phyloP scores from a whole-genome alignment of 2,113 vertebrate species.

The Lepus europaeus region DNA sequence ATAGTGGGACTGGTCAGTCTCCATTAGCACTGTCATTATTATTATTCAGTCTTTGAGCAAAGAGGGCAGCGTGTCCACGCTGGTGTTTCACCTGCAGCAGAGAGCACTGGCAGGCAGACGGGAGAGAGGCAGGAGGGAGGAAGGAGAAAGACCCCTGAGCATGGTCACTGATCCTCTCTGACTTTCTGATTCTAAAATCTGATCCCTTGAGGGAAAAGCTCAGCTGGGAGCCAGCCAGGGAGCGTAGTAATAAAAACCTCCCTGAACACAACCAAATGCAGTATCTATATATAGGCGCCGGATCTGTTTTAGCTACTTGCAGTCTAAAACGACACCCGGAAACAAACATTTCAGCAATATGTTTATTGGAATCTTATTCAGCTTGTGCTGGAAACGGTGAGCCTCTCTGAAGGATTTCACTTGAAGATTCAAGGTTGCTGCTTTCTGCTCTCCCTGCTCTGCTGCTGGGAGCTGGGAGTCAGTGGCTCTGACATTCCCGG shows the following conservation, averaged over 20 bases:
- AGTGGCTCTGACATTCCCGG: neutral
- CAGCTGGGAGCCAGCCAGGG: conserved; percentile 75
- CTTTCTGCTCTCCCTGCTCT: neutral
- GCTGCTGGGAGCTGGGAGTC: neutral
- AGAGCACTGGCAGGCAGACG: neutral
- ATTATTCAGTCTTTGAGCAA: conserved; percentile 41
- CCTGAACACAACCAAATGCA: conserved; percentile 72
- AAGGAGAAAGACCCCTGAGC: conserved; percentile 14
- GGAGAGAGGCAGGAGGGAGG: too few species aligned
- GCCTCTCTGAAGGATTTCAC: conserved; percentile 28
- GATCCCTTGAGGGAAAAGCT: conserved; percentile 70
- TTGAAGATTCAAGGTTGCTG: neutral
- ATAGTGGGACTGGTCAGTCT: conserved; percentile 58
- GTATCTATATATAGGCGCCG: conserved; percentile 79
- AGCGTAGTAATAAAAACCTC: conserved; percentile 71
- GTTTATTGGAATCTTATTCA: conserved; percentile 63
- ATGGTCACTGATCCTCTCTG: neutral
- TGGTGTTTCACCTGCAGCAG: conserved; percentile 41
- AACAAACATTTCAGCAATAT: conserved; percentile 82
- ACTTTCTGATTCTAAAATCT: conserved; percentile 57
- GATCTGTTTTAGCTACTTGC: conserved; percentile 58
- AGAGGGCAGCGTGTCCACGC: neutral
- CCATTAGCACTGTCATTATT: conserved; percentile 64
- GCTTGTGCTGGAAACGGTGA: conserved; percentile 61
- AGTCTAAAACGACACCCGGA: conserved; percentile 75